phyloP scores from a whole-genome alignment of 2,888 invertebrate genomes.

The Ophioninae sp. region DNA sequence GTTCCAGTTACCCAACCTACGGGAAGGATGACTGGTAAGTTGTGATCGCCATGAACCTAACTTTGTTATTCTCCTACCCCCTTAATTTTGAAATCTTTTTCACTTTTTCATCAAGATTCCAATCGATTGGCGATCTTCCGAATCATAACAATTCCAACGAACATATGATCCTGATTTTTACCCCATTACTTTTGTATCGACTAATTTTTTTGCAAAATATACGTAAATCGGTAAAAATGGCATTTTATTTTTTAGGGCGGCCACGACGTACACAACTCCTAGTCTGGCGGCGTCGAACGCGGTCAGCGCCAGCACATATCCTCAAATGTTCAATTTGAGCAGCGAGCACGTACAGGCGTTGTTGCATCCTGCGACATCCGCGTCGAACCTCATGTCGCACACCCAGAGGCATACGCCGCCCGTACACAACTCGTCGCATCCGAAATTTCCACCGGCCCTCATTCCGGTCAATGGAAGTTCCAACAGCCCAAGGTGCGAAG shows the following conservation, averaged over 20 bases:
- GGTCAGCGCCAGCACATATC: constrained; percentile 77
- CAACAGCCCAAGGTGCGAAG: constrained; percentile 71
- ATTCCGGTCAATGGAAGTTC: constrained; percentile 82
- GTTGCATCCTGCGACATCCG: constrained; percentile 78
- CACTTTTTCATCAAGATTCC: too few relatives aligned
- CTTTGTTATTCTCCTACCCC: not conserved
- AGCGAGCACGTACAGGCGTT: constrained; percentile 79
- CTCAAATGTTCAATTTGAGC: constrained; percentile 81
- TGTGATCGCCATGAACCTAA: constrained; percentile 67
- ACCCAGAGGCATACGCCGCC: constrained; percentile 80
- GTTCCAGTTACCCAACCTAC: constrained; percentile 83
- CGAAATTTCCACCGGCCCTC: constrained; percentile 83
- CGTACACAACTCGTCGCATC: constrained; percentile 75
- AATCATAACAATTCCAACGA: too few relatives aligned
- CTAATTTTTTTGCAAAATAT: not conserved
- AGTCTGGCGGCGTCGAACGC: constrained; percentile 77
- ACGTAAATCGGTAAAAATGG: too few relatives aligned
- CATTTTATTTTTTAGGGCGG: constrained; percentile 79
- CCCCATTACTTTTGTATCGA: not conserved
- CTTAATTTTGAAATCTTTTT: too few relatives aligned
- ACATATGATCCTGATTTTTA: too few relatives aligned
- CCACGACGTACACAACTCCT: constrained; percentile 80
- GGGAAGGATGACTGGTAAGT: constrained; percentile 85
- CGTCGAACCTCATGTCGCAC: constrained; percentile 77
- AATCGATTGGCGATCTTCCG: too few relatives aligned